These are phyloP conservation scores for Diachrysia chrysitis DNA, from an alignment of 2,888 invertebrate genomes.

Conservation along the genomic window DNA sequence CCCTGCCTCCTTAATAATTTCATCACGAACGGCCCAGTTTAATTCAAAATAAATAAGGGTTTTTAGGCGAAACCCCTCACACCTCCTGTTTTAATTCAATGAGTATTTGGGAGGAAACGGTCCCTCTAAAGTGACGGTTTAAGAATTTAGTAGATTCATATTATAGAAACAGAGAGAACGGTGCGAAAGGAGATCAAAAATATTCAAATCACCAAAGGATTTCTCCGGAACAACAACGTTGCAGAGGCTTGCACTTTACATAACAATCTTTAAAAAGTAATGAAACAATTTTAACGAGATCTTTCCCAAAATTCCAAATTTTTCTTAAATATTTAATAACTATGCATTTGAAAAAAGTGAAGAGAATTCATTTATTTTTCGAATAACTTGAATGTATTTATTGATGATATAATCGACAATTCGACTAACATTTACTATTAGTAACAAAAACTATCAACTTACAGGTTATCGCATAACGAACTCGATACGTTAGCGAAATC, in stretches of 20 bases:
- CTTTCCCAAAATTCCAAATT: conserved; percentile 36
- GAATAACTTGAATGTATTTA: conserved; percentile 12
- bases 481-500: conserved; percentile 38
- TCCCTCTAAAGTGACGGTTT: conserved; percentile 20
- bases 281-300: conserved; percentile 39
- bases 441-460: conserved; percentile 14
- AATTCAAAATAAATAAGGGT: conserved; percentile 58
- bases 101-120: conserved; percentile 28
- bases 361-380: not conserved
- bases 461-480: conserved; percentile 7
- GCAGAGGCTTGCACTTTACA: conserved; percentile 33
- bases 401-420: not conserved
- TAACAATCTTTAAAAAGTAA: conserved; percentile 42
- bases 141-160: conserved; percentile 32
- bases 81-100: conserved; percentile 55
- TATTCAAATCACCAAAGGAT: conserved; percentile 52
- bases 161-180: conserved; percentile 20
- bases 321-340: conserved; percentile 48
- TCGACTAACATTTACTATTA: not conserved
- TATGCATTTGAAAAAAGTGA: conserved; percentile 25
- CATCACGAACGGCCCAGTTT: conserved; percentile 56
- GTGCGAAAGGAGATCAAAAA: conserved; percentile 29
- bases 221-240: conserved; percentile 25
- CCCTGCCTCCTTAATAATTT: conserved; percentile 48
- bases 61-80: conserved; percentile 44